A percentile compares a stretch with the other conserved stretches of the same genome.
phyloP scores from a whole-genome alignment of 2,113 vertebrate genomes.

The Ochotona curzoniae region DNA sequence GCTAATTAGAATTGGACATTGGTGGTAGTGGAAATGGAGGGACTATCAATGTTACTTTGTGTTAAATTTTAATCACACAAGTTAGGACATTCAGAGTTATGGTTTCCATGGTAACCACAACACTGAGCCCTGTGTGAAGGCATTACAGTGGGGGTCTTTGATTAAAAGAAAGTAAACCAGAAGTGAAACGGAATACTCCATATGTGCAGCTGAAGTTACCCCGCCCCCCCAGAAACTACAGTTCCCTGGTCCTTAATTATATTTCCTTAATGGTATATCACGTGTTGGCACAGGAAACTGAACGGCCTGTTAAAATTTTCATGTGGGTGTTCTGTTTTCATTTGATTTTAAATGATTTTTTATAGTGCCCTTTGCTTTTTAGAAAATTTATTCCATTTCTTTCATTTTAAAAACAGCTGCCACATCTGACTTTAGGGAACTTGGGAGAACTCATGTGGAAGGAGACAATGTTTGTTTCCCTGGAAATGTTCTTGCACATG shows the following conservation, averaged over 20 bases:
- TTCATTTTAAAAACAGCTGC: slow-evolving; percentile 21
- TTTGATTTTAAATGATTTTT: slow-evolving; percentile 62
- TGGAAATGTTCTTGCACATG: neutral
- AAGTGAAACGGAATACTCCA: slow-evolving; percentile 82
- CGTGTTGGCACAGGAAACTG: slow-evolving; percentile 57
- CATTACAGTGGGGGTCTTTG: slow-evolving; percentile 83
- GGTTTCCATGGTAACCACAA: slow-evolving; percentile 79
- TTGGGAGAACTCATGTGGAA: neutral
- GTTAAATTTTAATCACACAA: slow-evolving; percentile 84
- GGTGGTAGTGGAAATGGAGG: slow-evolving; percentile 78
- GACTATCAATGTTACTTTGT: slow-evolving; percentile 84
- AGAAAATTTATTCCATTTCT: neutral
- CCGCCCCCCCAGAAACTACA: slow-evolving; percentile 52
- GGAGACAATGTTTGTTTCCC: neutral
- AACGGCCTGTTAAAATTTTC: slow-evolving; percentile 69
- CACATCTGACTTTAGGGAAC: neutral
- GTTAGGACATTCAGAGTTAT: slow-evolving; percentile 84
- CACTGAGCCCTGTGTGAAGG: slow-evolving; percentile 81
- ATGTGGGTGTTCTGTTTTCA: slow-evolving; percentile 52
- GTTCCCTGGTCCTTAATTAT: slow-evolving; percentile 74
- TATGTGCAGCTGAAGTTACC: slow-evolving; percentile 81
- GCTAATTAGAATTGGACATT: slow-evolving; percentile 83
- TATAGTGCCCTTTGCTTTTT: slow-evolving; percentile 36
- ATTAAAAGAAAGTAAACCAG: slow-evolving; percentile 82
- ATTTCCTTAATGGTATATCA: slow-evolving; percentile 74